Evolutionary conservation across 2,888 invertebrate genomes (phyloP), one percentile per base, ranked within the genome.

Genomic region (Drosophila barbarae): DNA sequence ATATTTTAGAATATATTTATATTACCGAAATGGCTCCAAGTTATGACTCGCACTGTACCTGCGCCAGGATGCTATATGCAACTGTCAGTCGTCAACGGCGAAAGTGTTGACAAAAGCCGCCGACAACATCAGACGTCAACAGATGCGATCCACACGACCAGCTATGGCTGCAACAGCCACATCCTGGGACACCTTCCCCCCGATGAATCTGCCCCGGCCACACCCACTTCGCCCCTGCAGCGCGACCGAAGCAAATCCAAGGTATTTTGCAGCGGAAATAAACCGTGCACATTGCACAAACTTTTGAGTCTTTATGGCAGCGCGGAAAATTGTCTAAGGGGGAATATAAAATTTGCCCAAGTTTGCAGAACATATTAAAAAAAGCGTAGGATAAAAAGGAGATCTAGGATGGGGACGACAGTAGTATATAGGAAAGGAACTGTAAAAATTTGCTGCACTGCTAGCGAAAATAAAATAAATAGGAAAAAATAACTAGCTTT

Each of bases 41-140:
- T 23, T 23, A 60, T 63, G 63, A 28, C 26, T 18, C 44, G 63
- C 32, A 64, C 63, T 63, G 63, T 63, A 52, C 21, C 36, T n/a
- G 3, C n/a, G 8, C 15, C n/a, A 28, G 42, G 42, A 51, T 36
- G 28, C 49, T 42, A 30, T 50, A 12, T 66, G 52, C 72, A 85
- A 70, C 81, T 81, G 81, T 77, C 84, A 77, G 74, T 60, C 70
- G 69, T 83, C 84, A 81, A 59, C 77, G 83, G 70, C 52, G 61
- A 84, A 77, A 80, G 81, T 85, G 81, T 82, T 82, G 85, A 82
- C 81, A 81, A 85, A 84, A 67, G 85, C 84, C 68, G 74, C 76
- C 84, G 83, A 76, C 79, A 79, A 82, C 83, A 82, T 84, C 85
- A 80, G 79, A 82, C 63, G 71, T 84, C 85, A 82, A 77, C 79